These are phyloP conservation scores for Galaxias olidus DNA, from an alignment of 2,797 vertebrate species.

Conservation along the genomic window DNA sequence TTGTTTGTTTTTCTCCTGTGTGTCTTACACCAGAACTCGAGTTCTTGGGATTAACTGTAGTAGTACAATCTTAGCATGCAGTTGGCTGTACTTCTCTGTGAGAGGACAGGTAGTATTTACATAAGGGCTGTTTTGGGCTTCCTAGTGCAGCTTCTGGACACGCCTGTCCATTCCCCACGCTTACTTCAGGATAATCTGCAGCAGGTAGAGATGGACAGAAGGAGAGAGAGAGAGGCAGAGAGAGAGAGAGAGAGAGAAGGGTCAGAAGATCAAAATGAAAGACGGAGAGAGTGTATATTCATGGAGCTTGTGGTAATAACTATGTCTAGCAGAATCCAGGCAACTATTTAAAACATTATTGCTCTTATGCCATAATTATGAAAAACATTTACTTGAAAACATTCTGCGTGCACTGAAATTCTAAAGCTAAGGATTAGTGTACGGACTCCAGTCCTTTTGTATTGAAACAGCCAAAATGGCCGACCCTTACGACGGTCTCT, in stretches of 20 bases:
- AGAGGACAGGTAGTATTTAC: slow-evolving; percentile 97
- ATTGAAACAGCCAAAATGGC: too few species aligned
- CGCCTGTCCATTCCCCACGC: slow-evolving; percentile 80
- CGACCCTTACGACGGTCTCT: too few species aligned
- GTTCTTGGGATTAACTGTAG: slow-evolving; percentile 66
- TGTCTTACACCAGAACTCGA: slow-evolving; percentile 66
- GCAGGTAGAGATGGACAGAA: slow-evolving; percentile 45
- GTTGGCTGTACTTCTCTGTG: slow-evolving; percentile 96
- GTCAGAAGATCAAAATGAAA: not conserved
- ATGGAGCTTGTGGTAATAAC: not conserved
- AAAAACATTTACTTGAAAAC: too few species aligned
- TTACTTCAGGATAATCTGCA: slow-evolving; percentile 99
- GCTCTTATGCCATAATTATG: too few species aligned
- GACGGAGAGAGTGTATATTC: not conserved
- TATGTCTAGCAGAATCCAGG: slow-evolving; percentile 7
- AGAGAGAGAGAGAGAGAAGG: slow-evolving; percentile 14
- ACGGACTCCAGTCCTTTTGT: too few species aligned
- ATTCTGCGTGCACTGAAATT: too few species aligned
- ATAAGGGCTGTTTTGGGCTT: slow-evolving; percentile 91
- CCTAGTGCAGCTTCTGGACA: slow-evolving; percentile 90
- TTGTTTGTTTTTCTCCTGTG: slow-evolving; percentile 36
- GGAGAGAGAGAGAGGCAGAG: not conserved
- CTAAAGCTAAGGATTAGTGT: too few species aligned
- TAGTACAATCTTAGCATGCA: slow-evolving; percentile 87
- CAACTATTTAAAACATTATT: too few species aligned